Percentiles rank a stretch among this genome's conserved stretches.
These are phyloP conservation scores for Theristicus caerulescens DNA, from an alignment of 2,113 vertebrate genomes.

Conservation along the genomic window DNA sequence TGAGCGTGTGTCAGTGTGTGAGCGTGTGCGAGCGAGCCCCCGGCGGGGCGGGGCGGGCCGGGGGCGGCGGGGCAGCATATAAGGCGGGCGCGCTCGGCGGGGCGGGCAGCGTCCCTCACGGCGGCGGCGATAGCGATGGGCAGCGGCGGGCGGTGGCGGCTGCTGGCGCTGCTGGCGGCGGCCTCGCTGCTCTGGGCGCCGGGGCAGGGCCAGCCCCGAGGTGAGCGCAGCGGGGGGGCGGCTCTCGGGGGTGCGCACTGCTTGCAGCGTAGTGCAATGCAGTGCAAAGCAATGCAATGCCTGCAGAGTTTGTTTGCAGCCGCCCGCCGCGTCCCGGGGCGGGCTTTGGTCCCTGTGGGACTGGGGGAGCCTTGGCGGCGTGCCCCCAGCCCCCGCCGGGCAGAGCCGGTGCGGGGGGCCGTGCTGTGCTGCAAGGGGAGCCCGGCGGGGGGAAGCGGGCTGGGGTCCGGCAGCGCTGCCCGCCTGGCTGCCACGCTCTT, in stretches of 20 bases:
- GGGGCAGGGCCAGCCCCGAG: conserved; percentile 71
- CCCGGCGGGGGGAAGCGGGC: not conserved
- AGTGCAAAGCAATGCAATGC: not conserved
- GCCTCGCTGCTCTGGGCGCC: conserved; percentile 27
- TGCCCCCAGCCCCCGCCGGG: not conserved
- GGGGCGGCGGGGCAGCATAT: not conserved
- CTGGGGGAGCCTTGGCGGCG: not conserved
- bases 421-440: not conserved
- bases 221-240: conserved; percentile 43
- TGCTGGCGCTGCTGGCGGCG: conserved; percentile 14
- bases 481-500: not conserved
- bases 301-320: not conserved
- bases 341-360: not conserved
- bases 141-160: not conserved
- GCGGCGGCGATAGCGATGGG: not conserved
- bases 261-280: not conserved
- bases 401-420: not conserved
- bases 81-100: not conserved
- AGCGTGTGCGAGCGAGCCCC: not conserved
- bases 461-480: not conserved
- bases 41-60: not conserved
- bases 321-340: not conserved
- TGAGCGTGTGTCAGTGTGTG: not conserved
- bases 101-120: not conserved
- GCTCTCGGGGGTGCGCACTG: not conserved